phyloP scores from a whole-genome alignment of 2,888 invertebrate genomes.

The Girardia tigrina region DNA sequence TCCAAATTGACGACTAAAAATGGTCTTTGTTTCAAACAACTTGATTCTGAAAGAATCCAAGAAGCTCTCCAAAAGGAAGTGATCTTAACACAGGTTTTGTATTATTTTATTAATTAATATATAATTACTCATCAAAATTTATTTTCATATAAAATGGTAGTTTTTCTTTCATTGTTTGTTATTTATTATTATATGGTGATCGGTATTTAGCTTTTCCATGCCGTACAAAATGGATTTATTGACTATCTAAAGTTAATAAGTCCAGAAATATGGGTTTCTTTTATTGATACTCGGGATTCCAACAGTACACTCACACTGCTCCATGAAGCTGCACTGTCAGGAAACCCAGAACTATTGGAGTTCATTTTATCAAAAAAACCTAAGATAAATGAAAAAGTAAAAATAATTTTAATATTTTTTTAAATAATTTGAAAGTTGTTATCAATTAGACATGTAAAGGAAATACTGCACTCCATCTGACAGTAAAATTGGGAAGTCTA shows the following conservation, averaged over 20 bases:
- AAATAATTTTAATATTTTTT: background rate
- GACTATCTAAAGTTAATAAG: background rate
- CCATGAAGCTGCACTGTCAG: background rate
- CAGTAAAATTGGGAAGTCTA: background rate
- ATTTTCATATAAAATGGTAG: too few species aligned
- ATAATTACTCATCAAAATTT: too few species aligned
- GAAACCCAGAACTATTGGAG: background rate
- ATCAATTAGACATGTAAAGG: background rate
- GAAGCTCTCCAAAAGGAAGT: too few species aligned
- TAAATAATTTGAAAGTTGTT: too few species aligned
- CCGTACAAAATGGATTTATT: background rate
- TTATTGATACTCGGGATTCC: background rate
- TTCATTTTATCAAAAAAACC: slow-evolving; percentile 10
- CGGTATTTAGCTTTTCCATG: background rate
- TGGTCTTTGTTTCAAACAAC: too few species aligned
- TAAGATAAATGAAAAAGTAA: background rate
- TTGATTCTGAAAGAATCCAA: too few species aligned
- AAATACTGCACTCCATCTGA: background rate
- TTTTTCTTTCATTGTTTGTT: too few species aligned
- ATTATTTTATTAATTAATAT: too few species aligned
- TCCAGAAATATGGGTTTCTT: background rate
- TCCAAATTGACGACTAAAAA: too few species aligned
- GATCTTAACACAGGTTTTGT: too few species aligned
- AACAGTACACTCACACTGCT: background rate
- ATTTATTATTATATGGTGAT: too few species aligned